Base-by-base conservation (phyloP, 1,140 invertebrate genomes). In the Solenopsis invicta region DNA sequence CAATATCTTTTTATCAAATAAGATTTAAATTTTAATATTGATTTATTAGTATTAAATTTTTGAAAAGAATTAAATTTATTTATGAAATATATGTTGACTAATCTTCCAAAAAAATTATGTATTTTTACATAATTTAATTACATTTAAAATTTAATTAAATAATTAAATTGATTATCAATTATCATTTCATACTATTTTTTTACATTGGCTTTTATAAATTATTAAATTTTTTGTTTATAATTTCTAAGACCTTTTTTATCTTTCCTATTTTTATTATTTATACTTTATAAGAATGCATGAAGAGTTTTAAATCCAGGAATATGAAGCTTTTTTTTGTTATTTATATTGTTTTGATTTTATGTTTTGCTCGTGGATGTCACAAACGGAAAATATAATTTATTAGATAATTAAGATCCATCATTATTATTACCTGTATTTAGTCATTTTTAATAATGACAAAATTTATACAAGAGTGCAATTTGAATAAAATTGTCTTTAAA, bases 111-210 rank as follows among this genome's bases (percentile, higher is more conserved):
- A 9, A 66, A 69, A 50, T 67, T 13, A 1, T n/a, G 4, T 61
- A n/a, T 18, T 52, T 56, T 50, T 78, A 67, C 1, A 21, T 52
- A 21, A 52, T 56, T 64, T 64, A 59, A 10, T 59, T 21, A 37
- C 34, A 64, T 37, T 37, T n/a, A 64, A 37, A 41, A 69, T 6
- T 4, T 34, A 16, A 61, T 61, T 50, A 54, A 52, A 64, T 29
- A 78, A 74, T 89, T 85, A 88, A 89, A 89, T 89, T 89, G 88
- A 89, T 89, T 89, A 89, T 89, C 88, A 64, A 75, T 52, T 69
- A 45, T 52, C 29, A 71, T 41, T 56, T 84, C 48, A 61, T 72
- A 24, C 5, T 54, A 21, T 72, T 85, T 18, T 64, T 85, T 62
- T n/a, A 59, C 16, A 56, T 80, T n/a, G n/a, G n/a, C n/a, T n/a